These are phyloP conservation scores for Hippocampus barbouri DNA, from an alignment of 2,113 vertebrate genomes.

Conservation along the genomic window DNA sequence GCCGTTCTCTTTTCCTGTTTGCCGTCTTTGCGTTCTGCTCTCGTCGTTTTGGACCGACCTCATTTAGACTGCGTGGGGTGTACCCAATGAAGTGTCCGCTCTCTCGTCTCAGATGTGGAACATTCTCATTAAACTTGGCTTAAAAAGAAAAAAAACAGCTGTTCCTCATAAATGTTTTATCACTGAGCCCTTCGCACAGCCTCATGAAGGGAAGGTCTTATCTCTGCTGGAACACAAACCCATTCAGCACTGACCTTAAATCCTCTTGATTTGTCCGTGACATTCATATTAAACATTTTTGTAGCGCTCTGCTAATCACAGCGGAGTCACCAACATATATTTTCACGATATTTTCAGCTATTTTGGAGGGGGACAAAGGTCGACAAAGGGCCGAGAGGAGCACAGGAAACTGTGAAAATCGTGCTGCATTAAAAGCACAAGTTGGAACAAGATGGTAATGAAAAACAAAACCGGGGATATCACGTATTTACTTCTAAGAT, in stretches of 20 bases:
- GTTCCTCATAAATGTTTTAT: conserved; percentile 17
- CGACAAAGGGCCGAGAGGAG: background rate
- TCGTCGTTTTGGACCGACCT: background rate
- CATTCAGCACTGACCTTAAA: conserved; percentile 27
- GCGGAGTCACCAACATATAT: background rate
- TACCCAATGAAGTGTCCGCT: background rate
- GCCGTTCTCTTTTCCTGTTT: background rate
- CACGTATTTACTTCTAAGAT: too few relatives aligned
- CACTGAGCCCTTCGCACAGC: conserved; percentile 11
- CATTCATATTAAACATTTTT: conserved; percentile 40
- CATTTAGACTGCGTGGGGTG: background rate
- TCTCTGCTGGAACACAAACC: conserved; percentile 43
- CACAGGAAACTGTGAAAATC: background rate
- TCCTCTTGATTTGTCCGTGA: conserved; percentile 24
- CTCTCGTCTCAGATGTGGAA: background rate
- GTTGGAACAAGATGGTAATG: too few relatives aligned
- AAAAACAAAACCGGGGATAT: too few relatives aligned
- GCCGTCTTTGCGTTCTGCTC: background rate
- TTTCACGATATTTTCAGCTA: background rate
- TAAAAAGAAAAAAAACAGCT: conserved; percentile 1
- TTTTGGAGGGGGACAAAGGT: background rate
- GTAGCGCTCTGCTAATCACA: conserved; percentile 25
- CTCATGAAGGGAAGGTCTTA: conserved; percentile 37
- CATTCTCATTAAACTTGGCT: conserved; percentile 7
- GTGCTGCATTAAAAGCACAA: too few relatives aligned